Base-by-base conservation (phyloP, 2,888 invertebrate genomes). In the Cheilosia vernalis region DNA sequence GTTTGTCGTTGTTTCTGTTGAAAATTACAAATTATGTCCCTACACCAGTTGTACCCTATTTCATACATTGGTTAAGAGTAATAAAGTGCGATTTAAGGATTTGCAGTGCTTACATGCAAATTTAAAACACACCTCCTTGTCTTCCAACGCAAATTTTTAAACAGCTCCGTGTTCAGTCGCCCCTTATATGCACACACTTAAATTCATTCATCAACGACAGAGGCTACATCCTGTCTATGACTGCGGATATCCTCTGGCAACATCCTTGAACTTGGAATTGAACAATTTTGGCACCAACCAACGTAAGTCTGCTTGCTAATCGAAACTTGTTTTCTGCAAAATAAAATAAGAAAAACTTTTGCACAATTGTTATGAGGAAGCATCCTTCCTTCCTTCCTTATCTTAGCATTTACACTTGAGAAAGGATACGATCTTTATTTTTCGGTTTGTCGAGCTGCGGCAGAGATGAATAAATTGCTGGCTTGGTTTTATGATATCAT, bases 241-340 rank as follows among this genome's bases (percentile, higher is more conserved):
- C 42, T 64, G 60, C 66, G 80, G 78, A 78, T 78, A 77, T 74
- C 37, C 24, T 61, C 44, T 69, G 33, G 70, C 70, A 70, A 42
- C 53, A 70, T 56, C 84, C 80, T 80, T 84, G 84, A 84, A 84
- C 84, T 84, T 84, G 84, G 84, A 84, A 64, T 79, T 79, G 79
- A 69, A 60, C 7, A 49, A 40, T 70, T 69, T 84, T 84, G 84
- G 84, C 84, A 84, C 17, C 69, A 49, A 67, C 42, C 10, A 79
- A 79, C 47, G 84, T 84, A 74, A 84, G 84, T 80, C 55, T 63
- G 19, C 27, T 21, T 55, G 58, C 42, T 60, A 70, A 66, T 30
- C 47, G 40, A 30, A 51, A 17, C n/a, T 42, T 66, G 33, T 51
- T 33, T 19, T 27, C 15, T 73, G 42, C 17, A 21, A 19, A 37